These are phyloP conservation scores for Mythimna ferrago DNA, from an alignment of 2,888 invertebrate species.

Conservation along the genomic window DNA sequence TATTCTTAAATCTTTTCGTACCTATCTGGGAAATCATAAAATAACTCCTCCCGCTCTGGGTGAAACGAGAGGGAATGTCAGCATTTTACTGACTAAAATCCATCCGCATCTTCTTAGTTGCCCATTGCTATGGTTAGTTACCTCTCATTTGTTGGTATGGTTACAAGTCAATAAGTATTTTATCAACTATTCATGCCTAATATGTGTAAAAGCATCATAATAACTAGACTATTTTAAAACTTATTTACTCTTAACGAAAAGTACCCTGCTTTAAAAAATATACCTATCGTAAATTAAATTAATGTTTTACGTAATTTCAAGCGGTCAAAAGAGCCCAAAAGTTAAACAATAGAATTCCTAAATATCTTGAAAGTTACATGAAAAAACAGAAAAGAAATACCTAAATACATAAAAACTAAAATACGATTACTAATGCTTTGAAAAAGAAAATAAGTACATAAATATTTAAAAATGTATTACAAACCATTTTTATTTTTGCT, in stretches of 20 bases:
- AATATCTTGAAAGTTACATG: not conserved
- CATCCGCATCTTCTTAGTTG: too few species aligned
- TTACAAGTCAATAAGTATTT: too few species aligned
- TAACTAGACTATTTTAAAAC: conserved; percentile 1
- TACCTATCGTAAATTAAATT: not conserved
- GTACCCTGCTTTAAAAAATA: not conserved
- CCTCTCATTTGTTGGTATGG: too few species aligned
- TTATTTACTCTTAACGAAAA: not conserved
- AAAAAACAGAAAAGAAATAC: conserved; percentile 16
- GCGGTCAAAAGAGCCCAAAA: not conserved
- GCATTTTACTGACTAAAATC: too few species aligned
- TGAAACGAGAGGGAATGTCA: too few species aligned
- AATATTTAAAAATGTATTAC: conserved; percentile 53
- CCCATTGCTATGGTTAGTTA: too few species aligned
- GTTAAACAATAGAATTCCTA: not conserved
- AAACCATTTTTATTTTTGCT: conserved; percentile 62
- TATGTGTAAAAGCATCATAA: conserved; percentile 35
- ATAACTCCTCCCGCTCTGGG: too few species aligned
- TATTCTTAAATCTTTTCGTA: not conserved
- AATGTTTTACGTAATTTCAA: too few species aligned
- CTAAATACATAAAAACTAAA: conserved; percentile 36
- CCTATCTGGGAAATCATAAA: not conserved
- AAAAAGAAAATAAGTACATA: conserved; percentile 32
- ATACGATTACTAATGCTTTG: conserved; percentile 19
- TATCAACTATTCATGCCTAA: too few species aligned